These are phyloP conservation scores for Phrynocephalus forsythii DNA, from an alignment of 2,797 vertebrate species.

Conservation along the genomic window DNA sequence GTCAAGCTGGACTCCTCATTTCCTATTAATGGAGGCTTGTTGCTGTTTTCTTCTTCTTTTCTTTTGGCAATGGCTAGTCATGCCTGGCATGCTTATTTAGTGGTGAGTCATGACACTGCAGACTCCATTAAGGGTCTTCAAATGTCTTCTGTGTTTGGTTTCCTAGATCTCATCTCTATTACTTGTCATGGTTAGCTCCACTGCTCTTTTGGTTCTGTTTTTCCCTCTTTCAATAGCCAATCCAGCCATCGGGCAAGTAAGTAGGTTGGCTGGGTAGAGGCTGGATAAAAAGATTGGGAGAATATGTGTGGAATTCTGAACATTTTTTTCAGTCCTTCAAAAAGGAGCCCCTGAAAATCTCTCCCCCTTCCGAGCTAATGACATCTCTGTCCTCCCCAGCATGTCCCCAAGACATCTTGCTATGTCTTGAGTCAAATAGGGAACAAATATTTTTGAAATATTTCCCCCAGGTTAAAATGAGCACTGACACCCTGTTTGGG, in stretches of 20 bases:
- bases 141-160: background rate
- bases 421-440: background rate
- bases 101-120: background rate
- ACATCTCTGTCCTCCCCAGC: background rate
- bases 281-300: background rate
- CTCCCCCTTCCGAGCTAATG: background rate
- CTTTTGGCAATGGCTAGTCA: background rate
- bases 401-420: background rate
- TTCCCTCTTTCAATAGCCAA: background rate
- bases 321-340: background rate
- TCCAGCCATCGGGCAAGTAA: background rate
- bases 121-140: background rate
- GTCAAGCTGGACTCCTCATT: conserved; percentile 5
- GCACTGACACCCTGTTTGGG: background rate
- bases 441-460: background rate
- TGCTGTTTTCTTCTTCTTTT: background rate
- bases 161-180: background rate
- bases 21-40: background rate
- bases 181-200: background rate
- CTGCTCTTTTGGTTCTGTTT: background rate
- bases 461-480: no score
- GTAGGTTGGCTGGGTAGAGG: no score
- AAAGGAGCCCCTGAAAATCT: background rate
- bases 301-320: background rate
- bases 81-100: background rate